A percentile compares a stretch with the other conserved stretches of the same genome.
Conservation (phyloP, 2,113 vertebrate species). For the Lepidothrix coronata region DNA sequence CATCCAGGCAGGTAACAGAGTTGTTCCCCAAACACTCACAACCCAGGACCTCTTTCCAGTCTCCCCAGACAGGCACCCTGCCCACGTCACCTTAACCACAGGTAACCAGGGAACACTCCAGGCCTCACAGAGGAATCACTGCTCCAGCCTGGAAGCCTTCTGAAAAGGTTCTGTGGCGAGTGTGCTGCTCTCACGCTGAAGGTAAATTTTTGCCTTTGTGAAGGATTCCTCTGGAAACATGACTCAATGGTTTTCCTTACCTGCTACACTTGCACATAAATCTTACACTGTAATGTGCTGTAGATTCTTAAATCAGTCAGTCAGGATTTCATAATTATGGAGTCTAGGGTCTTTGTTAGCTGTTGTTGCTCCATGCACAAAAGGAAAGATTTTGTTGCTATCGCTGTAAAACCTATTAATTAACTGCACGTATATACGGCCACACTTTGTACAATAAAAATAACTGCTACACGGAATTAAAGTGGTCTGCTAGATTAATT, state of each 20-base stretch:
- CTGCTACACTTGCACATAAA: background rate
- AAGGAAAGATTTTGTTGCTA: background rate
- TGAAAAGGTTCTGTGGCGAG: fast-evolving
- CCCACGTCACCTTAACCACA: background rate
- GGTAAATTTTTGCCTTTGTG: background rate
- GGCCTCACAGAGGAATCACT: background rate
- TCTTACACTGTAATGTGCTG: background rate
- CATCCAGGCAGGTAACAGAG: background rate
- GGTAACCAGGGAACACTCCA: background rate
- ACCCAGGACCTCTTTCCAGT: background rate
- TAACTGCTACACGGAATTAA: background rate
- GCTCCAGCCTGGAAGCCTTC: background rate
- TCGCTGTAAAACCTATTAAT: background rate
- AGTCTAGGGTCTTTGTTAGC: constrained; percentile 46
- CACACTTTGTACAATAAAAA: background rate
- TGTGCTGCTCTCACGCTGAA: background rate
- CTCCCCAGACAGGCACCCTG: background rate
- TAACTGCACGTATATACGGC: background rate
- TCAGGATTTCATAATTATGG: constrained; percentile 24
- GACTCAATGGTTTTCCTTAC: background rate
- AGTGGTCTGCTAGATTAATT: background rate
- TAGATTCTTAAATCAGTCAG: constrained; percentile 15
- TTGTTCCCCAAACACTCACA: background rate
- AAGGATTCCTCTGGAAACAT: background rate
- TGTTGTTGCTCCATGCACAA: constrained; percentile 1